Conservation (phyloP, 1,140 invertebrate species). For the Fopius arisanus region DNA sequence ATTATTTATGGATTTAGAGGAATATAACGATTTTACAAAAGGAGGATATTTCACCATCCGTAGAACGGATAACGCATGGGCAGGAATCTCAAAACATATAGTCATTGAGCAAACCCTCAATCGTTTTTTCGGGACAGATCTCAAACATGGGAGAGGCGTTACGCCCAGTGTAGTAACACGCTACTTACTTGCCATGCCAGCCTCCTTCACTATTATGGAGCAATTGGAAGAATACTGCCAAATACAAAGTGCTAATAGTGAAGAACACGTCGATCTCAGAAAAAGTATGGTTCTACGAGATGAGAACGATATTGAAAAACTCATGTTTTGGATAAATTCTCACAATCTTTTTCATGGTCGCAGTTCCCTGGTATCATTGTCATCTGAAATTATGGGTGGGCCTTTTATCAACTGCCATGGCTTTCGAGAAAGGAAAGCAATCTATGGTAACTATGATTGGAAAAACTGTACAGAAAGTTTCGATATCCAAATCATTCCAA, state of each 20-base stretch:
- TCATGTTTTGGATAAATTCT: conserved; percentile 49
- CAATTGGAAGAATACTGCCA: background rate
- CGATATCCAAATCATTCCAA: conserved; percentile 20
- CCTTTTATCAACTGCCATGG: conserved; percentile 56
- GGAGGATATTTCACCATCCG: conserved; percentile 17
- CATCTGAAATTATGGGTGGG: conserved; percentile 50
- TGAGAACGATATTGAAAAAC: conserved; percentile 46
- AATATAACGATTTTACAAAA: background rate
- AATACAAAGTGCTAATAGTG: conserved; percentile 5
- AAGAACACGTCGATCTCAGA: conserved; percentile 58
- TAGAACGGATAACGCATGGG: background rate
- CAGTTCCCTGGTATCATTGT: conserved; percentile 48
- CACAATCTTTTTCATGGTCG: conserved; percentile 49
- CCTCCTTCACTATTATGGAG: background rate
- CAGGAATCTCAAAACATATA: conserved; percentile 2
- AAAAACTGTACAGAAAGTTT: conserved; percentile 20
- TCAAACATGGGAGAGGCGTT: background rate
- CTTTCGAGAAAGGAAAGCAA: conserved; percentile 47
- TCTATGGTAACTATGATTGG: too few relatives aligned
- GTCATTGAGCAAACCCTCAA: conserved; percentile 12
- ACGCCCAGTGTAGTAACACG: background rate
- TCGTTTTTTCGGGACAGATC: conserved; percentile 11
- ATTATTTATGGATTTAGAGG: conserved; percentile 39
- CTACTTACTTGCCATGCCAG: background rate
- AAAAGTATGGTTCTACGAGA: conserved; percentile 54